Base-by-base conservation (phyloP, 2,797 vertebrate genomes). In the Balearica regulorum region DNA sequence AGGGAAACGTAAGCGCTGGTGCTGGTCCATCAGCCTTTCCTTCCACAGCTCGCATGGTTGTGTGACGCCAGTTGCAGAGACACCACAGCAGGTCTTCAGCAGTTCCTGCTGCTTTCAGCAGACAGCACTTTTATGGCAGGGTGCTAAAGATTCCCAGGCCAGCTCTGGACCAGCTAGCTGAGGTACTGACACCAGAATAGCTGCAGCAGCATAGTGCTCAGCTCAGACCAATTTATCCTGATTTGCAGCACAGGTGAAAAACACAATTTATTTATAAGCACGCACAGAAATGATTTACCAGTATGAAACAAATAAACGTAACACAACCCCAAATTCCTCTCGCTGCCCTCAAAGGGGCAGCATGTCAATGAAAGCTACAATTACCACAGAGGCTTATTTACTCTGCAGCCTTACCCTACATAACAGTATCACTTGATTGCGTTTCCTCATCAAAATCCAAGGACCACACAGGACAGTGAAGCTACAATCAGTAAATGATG, bases 1-100 rank as follows among this genome's bases (percentile, higher is more conserved):
- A 21, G 33, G 25, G 31, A 54, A 43, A 25, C 1, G 0, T 2
- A 8, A 60, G 9, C 21, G 66, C 20, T 1, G 0, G 17, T 8
- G 44, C n/a, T 20, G 22, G 3, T 8, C 28, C 5, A 31, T 4
- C 43, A 8, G 54, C 55, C 55, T 5, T 7, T 1, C 53, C 65
- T 24, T 26, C n/a, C 68, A 5, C 48, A 22, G 64, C 31, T 15
- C 2, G 0, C 0, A 0, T 1, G 60, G 58, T 1, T 0, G 0
- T 2, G 39, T 4, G 1, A 11, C 26, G 3, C 17, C 8, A 4
- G 22, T 1, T 4, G 39, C 33, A 20, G 39, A 35, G 35, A 7
- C 37, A 25, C 17, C 28, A 6, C 37, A 11, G 88, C 44, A 16
- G 24, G 3, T 54, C 17, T 43, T 13, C 37, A 11, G 88, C 44